Conservation (phyloP, 2,797 vertebrate species). For the Hozukius guyotensis region DNA sequence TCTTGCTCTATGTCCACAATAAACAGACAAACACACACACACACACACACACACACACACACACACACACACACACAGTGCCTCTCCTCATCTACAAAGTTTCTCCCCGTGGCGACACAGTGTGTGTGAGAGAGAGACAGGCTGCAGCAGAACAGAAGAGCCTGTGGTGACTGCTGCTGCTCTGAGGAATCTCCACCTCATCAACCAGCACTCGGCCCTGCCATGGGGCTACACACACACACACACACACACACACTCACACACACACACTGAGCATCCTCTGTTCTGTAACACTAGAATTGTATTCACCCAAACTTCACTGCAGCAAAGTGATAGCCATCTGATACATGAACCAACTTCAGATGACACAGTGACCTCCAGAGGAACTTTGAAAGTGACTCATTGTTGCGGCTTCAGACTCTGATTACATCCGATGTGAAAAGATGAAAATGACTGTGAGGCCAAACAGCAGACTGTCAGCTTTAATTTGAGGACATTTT, state of each 20-base stretch:
- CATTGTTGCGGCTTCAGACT: constrained; percentile 43
- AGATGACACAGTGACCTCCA: constrained; percentile 45
- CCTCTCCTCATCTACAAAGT: constrained; percentile 22
- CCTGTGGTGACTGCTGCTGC: constrained; percentile 70
- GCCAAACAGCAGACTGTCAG: constrained; percentile 60
- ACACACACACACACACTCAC: constrained; percentile 9
- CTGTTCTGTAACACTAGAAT: constrained; percentile 2
- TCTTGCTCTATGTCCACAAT: constrained; percentile 7
- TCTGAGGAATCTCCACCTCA: constrained; percentile 68
- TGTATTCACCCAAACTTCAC: constrained; percentile 24
- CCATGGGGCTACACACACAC: constrained; percentile 7
- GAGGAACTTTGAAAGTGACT: constrained; percentile 63
- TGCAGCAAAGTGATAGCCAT: constrained; percentile 14
- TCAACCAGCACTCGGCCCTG: constrained; percentile 46
- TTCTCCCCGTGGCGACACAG: constrained; percentile 39
- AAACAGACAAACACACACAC: constrained; percentile 8
- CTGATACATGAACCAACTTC: constrained; percentile 24
- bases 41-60: constrained; percentile 19
- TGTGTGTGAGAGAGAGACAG: constrained; percentile 30
- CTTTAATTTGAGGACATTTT: constrained; percentile 45
- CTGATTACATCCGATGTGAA: constrained; percentile 55
- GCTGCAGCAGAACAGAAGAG: constrained; percentile 51
- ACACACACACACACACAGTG: not conserved
- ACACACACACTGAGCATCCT: constrained; percentile 4
- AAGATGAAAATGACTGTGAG: constrained; percentile 52